phyloP scores from a whole-genome alignment of 53 echinoderm and acorn worm genomes.

The Actinopyga echinites region DNA sequence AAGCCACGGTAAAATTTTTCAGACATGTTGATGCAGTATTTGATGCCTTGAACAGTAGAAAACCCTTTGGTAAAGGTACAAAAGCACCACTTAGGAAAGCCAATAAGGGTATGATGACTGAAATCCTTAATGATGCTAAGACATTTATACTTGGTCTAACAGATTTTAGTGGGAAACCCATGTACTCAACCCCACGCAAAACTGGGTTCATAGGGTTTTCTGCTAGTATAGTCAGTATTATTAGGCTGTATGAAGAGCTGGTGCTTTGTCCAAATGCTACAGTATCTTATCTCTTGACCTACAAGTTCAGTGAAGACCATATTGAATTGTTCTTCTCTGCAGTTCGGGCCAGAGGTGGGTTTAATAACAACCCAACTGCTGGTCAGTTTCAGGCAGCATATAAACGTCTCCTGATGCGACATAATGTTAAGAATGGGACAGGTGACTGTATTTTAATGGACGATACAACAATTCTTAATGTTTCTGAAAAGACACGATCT shows the following conservation, averaged over 20 bases:
- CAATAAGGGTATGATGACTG: neutral
- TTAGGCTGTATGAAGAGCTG: conserved; percentile 14
- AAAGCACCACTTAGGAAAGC: conserved; percentile 29
- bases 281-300: conserved; percentile 46
- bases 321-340: conserved; percentile 60
- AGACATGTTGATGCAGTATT: neutral
- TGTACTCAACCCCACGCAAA: conserved; percentile 30
- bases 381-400: conserved; percentile 46
- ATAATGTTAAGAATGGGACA: conserved; percentile 40
- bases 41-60: conserved; percentile 23
- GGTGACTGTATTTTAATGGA: conserved; percentile 46
- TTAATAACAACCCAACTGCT: conserved; percentile 54
- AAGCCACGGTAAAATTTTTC: conserved; percentile 13
- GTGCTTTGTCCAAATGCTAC: conserved; percentile 3
- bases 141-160: neutral
- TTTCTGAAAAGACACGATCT: neutral
- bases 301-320: conserved; percentile 58
- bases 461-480: conserved; percentile 28
- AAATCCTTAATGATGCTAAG: neutral
- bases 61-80: conserved; percentile 1
- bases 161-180: neutral
- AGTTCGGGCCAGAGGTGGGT: conserved; percentile 14
- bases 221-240: conserved; percentile 38
- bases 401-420: conserved; percentile 40
- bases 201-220: conserved; percentile 38